Conservation (phyloP, 2,888 invertebrate species). For the Megaustenia siamemsis region DNA sequence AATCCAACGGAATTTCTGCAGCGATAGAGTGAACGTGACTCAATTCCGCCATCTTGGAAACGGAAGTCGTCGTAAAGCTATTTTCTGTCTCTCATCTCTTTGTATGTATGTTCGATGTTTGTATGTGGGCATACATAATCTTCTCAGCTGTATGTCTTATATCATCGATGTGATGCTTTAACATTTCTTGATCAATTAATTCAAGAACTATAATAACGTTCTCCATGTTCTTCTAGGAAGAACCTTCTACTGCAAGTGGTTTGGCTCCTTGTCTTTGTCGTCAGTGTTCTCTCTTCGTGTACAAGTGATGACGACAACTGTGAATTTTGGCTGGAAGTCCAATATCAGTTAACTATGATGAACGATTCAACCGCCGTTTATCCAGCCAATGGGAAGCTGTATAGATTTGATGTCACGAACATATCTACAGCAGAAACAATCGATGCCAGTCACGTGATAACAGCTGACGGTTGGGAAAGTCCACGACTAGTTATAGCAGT, state of each 20-base stretch:
- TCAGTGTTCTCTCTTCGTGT: conserved; percentile 16
- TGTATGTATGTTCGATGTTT: too few species aligned
- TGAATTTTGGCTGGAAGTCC: conserved; percentile 55
- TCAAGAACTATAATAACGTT: too few species aligned
- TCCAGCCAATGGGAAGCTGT: conserved; percentile 52
- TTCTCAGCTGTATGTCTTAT: too few species aligned
- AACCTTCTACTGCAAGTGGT: not conserved
- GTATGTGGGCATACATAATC: too few species aligned
- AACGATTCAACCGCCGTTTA: conserved; percentile 40
- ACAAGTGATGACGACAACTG: conserved; percentile 42
- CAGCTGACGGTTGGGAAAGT: conserved; percentile 68
- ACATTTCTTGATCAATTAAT: too few species aligned
- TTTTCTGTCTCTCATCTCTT: too few species aligned
- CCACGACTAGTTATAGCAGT: conserved; percentile 65
- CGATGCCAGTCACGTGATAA: conserved; percentile 62
- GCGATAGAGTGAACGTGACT: too few species aligned
- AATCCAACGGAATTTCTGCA: too few species aligned
- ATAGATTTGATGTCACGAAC: conserved; percentile 43
- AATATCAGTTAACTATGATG: conserved; percentile 56
- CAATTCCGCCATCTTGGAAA: too few species aligned
- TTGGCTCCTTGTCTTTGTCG: not conserved
- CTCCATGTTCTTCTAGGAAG: not conserved
- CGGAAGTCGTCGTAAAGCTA: too few species aligned
- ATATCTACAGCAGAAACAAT: not conserved
- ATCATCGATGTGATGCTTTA: too few species aligned